These are phyloP conservation scores for Oligia latruncula DNA, from an alignment of 2,888 invertebrate genomes.

Conservation along the genomic window DNA sequence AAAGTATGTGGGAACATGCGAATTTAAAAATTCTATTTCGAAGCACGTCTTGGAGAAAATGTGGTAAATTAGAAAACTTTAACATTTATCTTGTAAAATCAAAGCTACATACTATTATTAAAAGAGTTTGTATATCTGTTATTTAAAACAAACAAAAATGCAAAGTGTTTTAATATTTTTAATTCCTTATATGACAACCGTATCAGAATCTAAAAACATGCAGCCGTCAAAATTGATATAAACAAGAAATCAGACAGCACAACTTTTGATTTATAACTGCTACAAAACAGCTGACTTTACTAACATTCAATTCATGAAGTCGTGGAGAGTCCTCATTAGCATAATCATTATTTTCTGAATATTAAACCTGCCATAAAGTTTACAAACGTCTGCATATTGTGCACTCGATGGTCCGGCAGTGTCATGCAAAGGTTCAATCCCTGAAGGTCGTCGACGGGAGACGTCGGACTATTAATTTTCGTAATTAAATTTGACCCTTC, in stretches of 20 bases:
- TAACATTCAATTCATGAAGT: slow-evolving; percentile 15
- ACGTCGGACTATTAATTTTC: slow-evolving; percentile 67
- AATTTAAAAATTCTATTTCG: slow-evolving; percentile 33
- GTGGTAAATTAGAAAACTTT: slow-evolving; percentile 41
- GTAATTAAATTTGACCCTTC: slow-evolving; percentile 70
- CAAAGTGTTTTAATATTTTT: neutral
- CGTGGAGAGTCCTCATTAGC: slow-evolving; percentile 38
- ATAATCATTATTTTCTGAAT: slow-evolving; percentile 52
- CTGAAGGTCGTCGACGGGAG: slow-evolving; percentile 52
- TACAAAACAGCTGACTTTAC: neutral
- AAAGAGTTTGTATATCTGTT: slow-evolving; percentile 2
- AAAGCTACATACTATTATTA: slow-evolving; percentile 17
- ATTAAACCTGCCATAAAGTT: slow-evolving; percentile 61
- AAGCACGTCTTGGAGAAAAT: slow-evolving; percentile 23
- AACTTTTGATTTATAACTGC: neutral
- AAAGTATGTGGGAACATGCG: slow-evolving; percentile 39
- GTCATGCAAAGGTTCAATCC: slow-evolving; percentile 53
- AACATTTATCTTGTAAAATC: slow-evolving; percentile 36
- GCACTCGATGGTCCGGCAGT: slow-evolving; percentile 47
- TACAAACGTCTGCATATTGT: slow-evolving; percentile 50
- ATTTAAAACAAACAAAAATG: neutral
- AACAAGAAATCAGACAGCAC: neutral
- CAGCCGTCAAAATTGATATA: neutral
- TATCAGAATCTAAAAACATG: neutral
- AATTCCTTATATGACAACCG: neutral